Percentiles rank a stretch among this genome's conserved stretches.
Conservation (phyloP, 2,888 invertebrate species). For the Antheraea assamensis region DNA sequence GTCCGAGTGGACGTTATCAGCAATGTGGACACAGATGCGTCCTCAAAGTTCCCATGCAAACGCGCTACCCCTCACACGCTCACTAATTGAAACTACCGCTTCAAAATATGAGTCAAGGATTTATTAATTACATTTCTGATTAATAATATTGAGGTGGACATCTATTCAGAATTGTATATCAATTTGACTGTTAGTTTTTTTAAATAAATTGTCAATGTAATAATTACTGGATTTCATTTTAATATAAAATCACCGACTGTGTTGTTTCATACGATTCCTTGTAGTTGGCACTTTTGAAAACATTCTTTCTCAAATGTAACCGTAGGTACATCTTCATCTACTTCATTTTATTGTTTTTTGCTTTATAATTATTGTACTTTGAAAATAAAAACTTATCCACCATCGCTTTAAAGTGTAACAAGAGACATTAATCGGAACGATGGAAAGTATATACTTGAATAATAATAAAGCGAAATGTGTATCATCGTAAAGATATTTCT, state of each 20-base stretch:
- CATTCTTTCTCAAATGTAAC: background rate
- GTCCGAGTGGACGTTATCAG: constrained; percentile 41
- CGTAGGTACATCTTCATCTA: background rate
- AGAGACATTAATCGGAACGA: too few relatives aligned
- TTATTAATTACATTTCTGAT: constrained; percentile 25
- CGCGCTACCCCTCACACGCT: constrained; percentile 32
- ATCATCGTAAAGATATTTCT: too few relatives aligned
- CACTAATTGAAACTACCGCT: constrained; percentile 29
- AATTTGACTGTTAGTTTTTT: background rate
- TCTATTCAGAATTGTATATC: background rate
- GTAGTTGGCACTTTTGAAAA: background rate
- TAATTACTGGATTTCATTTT: background rate
- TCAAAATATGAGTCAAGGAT: constrained; percentile 12
- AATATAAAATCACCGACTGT: background rate
- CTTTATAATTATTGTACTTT: too few relatives aligned
- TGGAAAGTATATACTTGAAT: too few relatives aligned
- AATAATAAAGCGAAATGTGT: too few relatives aligned
- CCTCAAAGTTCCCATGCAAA: constrained; percentile 52
- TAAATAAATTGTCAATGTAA: background rate
- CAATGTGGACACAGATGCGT: constrained; percentile 73
- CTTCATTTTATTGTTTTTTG: too few relatives aligned
- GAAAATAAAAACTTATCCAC: too few relatives aligned
- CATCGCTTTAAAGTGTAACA: too few relatives aligned
- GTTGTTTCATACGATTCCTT: background rate
- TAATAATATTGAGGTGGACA: constrained; percentile 4